These are phyloP conservation scores for Acrossocheilus wenchowensis DNA, from an alignment of 2,797 vertebrate genomes.

Conservation along the genomic window DNA sequence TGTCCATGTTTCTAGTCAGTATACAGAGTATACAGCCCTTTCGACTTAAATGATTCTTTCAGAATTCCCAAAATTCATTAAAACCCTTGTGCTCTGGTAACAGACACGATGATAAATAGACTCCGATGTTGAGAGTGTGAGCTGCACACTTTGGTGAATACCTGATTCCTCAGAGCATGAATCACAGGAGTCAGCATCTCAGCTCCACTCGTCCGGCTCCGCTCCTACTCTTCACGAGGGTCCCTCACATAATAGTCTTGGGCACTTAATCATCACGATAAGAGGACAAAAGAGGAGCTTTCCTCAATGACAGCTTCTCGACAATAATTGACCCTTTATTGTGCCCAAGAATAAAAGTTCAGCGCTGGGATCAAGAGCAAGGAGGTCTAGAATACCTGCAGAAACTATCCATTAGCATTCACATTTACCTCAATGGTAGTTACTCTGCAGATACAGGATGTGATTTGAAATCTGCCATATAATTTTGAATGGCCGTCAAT, in stretches of 20 bases:
- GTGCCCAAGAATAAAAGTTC: slow-evolving; percentile 2
- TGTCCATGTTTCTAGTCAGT: neutral
- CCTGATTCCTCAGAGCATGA: slow-evolving; percentile 70
- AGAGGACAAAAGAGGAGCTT: slow-evolving; percentile 40
- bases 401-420: neutral
- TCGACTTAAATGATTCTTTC: neutral
- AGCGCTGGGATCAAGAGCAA: neutral
- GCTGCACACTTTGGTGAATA: slow-evolving; percentile 52
- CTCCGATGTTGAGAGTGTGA: slow-evolving; percentile 52
- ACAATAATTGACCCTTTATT: slow-evolving; percentile 21
- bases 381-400: neutral
- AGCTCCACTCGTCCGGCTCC: neutral
- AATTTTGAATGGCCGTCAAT: neutral
- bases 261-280: slow-evolving; percentile 44
- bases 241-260: slow-evolving; percentile 45
- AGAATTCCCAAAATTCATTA: neutral
- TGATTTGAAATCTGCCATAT: neutral
- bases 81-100: neutral
- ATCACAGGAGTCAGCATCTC: slow-evolving; percentile 70
- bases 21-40: neutral
- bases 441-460: neutral
- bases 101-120: slow-evolving; percentile 12
- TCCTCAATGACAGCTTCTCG: slow-evolving; percentile 64
- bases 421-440: neutral
- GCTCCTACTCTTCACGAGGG: slow-evolving; percentile 72